Evolutionary conservation across 2,888 invertebrate species (phyloP).

Genomic region (Erebia palarica): DNA sequence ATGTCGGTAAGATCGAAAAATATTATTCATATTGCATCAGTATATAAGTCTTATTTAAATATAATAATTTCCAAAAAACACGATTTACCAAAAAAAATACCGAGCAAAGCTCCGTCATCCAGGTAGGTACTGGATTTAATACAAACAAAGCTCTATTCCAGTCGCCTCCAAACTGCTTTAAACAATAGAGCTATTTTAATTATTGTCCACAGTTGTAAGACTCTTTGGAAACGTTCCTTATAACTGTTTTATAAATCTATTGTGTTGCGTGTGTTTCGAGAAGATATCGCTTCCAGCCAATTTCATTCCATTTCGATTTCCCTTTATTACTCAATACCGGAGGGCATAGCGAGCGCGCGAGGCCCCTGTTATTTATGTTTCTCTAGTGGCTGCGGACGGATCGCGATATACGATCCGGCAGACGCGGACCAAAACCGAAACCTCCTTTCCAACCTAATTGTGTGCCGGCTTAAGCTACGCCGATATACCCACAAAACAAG

Average conservation of each 20-base stretch:
- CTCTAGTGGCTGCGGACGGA: slow-evolving; percentile 79
- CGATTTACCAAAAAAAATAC: too few species aligned
- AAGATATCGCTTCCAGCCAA: slow-evolving; percentile 79
- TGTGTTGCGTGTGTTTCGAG: slow-evolving; percentile 72
- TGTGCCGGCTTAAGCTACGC: slow-evolving; percentile 71
- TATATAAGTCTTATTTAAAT: too few species aligned
- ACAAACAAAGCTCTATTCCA: slow-evolving; percentile 67
- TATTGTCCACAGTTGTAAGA: slow-evolving; percentile 70
- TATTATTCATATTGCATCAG: too few species aligned
- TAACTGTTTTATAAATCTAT: slow-evolving; percentile 74
- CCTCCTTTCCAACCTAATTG: slow-evolving; percentile 76
- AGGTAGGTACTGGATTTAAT: slow-evolving; percentile 70
- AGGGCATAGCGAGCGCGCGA: slow-evolving; percentile 80
- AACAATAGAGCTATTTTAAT: slow-evolving; percentile 75
- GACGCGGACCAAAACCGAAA: slow-evolving; percentile 67
- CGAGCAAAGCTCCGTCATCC: too few species aligned
- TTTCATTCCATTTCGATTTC: slow-evolving; percentile 83
- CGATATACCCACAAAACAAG: slow-evolving; percentile 61
- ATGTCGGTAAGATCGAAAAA: too few species aligned
- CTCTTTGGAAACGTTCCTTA: slow-evolving; percentile 67
- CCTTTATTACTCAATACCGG: slow-evolving; percentile 81
- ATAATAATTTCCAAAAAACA: too few species aligned
- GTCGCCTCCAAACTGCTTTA: slow-evolving; percentile 55
- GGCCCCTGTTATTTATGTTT: slow-evolving; percentile 80
- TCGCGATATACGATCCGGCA: slow-evolving; percentile 76